These are phyloP conservation scores for Elegia similella DNA, from an alignment of 2,888 invertebrate species.

Conservation along the genomic window DNA sequence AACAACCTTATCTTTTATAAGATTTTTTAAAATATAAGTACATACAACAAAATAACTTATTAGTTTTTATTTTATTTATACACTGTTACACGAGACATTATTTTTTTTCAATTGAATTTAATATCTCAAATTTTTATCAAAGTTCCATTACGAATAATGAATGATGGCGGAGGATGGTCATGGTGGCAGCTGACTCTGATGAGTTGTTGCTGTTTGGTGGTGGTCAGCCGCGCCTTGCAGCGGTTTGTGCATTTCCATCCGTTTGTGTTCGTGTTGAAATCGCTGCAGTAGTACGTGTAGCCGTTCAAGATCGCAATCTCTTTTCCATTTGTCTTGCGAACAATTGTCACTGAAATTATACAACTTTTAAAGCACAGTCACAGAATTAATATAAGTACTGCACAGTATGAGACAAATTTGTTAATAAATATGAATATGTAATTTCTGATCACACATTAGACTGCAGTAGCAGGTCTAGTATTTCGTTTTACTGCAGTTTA, in stretches of 20 bases:
- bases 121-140: neutral
- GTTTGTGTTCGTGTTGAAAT: neutral
- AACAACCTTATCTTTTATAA: no score
- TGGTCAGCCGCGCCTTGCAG: constrained; percentile 17
- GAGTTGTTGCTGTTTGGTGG: constrained; percentile 39
- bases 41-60: no score
- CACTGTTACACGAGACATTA: no score
- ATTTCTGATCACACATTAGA: no score
- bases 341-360: neutral
- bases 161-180: neutral
- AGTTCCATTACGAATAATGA: neutral
- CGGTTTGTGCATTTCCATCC: constrained; percentile 21
- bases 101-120: no score
- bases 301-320: neutral
- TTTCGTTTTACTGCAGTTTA: no score
- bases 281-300: neutral
- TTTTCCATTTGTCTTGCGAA: neutral
- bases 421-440: neutral
- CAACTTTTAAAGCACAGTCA: no score
- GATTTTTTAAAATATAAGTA: no score
- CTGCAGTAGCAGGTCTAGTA: no score
- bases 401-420: neutral
- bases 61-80: neutral
- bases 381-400: no score
- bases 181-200: constrained; percentile 55